These are phyloP conservation scores for Oscheius myriophilus DNA, from an alignment of 2,888 invertebrate species.

Conservation along the genomic window DNA sequence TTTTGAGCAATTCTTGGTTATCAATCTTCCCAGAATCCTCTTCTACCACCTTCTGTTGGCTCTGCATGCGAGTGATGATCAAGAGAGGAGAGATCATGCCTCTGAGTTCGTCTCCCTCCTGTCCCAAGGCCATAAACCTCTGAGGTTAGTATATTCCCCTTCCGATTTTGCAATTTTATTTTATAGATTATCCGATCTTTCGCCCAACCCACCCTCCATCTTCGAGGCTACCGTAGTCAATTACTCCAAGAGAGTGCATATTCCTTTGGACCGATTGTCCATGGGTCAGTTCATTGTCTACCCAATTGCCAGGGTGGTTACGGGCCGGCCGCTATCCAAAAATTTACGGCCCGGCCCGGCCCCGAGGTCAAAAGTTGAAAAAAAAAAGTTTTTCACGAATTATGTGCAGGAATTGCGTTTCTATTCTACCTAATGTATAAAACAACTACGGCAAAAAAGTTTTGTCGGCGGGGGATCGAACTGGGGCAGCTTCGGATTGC, in stretches of 20 bases:
- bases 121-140: neutral
- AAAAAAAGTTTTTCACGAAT: too few species aligned
- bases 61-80: neutral
- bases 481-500: too few species aligned
- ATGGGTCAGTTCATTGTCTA: conserved; percentile 5
- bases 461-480: too few species aligned
- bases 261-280: conserved; percentile 9
- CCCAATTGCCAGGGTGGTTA: too few species aligned
- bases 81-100: neutral
- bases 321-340: too few species aligned
- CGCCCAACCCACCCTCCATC: conserved; percentile 2
- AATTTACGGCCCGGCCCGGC: too few species aligned
- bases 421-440: too few species aligned
- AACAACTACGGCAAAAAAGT: too few species aligned
- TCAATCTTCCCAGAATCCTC: neutral
- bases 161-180: neutral
- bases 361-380: too few species aligned
- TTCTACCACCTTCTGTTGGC: conserved; percentile 15
- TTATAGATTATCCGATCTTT: conserved; percentile 3
- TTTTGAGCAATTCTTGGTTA: neutral
- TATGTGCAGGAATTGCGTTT: too few species aligned
- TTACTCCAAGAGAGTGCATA: conserved; percentile 10
- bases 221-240: neutral
- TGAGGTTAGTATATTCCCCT: neutral
- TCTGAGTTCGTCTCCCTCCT: neutral